These are phyloP conservation scores for Rhynchonema sp. DNA, from an alignment of 2,888 invertebrate genomes.

Conservation along the genomic window DNA sequence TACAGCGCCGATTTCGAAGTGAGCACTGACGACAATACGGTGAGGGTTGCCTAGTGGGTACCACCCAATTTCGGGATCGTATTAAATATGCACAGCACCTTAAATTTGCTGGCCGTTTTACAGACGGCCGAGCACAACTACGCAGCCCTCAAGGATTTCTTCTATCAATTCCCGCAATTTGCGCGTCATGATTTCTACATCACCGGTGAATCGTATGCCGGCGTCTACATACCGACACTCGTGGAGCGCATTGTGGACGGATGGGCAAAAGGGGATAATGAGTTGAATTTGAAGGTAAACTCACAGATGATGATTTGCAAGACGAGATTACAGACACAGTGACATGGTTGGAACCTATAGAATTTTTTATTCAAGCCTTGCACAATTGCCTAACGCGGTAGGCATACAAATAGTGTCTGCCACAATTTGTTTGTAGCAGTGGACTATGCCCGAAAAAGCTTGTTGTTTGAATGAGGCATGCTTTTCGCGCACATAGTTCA, in stretches of 20 bases:
- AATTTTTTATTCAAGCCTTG: no score
- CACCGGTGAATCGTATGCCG: conserved; percentile 36
- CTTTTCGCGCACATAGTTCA: no score
- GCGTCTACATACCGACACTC: conserved; percentile 35
- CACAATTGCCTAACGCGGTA: no score
- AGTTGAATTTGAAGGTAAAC: neutral
- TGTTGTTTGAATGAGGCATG: no score
- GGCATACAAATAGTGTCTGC: no score
- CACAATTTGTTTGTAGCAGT: no score
- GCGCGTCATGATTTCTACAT: conserved; percentile 32
- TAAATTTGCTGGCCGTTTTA: neutral
- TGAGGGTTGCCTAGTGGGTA: no score
- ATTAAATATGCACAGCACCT: neutral
- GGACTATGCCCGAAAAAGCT: no score
- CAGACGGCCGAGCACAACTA: conserved; percentile 33
- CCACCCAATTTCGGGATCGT: no score
- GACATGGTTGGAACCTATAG: no score
- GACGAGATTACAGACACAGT: no score
- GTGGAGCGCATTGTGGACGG: conserved; percentile 29
- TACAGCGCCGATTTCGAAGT: conserved; percentile 29
- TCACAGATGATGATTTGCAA: no score
- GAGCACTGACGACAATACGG: conserved; percentile 16
- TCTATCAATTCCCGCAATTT: conserved; percentile 33
- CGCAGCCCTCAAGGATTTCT: conserved; percentile 34
- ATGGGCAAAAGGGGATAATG: neutral